Percentiles rank a stretch among this genome's conserved stretches.
Evolutionary conservation across 30 jellyfish, hydroid and myxozoan genomes (phyloP).

Genomic region (Pseudorhiza aurosa): DNA sequence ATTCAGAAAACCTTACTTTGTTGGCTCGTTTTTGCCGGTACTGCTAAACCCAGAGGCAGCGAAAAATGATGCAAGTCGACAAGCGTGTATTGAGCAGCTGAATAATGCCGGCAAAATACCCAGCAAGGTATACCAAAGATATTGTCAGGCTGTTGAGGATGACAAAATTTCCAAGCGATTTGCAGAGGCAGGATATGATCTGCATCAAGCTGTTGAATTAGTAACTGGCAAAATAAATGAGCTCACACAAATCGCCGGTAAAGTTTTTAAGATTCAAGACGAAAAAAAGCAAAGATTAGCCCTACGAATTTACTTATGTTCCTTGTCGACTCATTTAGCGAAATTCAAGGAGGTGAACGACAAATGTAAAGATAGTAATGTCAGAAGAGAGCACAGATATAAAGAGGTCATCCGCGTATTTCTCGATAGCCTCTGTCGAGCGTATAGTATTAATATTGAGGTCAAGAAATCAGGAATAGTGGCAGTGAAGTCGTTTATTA

Average conservation of each 20-base stretch:
- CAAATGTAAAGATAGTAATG: background rate
- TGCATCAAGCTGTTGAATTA: slow-evolving; percentile 2
- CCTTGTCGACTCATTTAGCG: slow-evolving; percentile 17
- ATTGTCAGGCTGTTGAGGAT: slow-evolving; percentile 26
- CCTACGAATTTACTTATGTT: slow-evolving; percentile 20
- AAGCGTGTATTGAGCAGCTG: slow-evolving; percentile 27
- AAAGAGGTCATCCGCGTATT: background rate
- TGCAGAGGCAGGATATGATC: background rate
- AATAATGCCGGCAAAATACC: slow-evolving; percentile 50
- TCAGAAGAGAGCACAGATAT: background rate
- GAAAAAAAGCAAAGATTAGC: slow-evolving; percentile 10
- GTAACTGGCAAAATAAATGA: slow-evolving; percentile 21
- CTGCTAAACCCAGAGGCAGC: slow-evolving; percentile 45
- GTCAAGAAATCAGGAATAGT: background rate
- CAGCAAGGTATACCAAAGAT: slow-evolving; percentile 8
- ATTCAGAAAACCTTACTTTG: slow-evolving; percentile 39
- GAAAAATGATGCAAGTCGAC: slow-evolving; percentile 22
- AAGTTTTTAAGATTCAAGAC: background rate
- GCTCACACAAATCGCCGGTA: slow-evolving; percentile 16
- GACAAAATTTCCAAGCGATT: background rate
- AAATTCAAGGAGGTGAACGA: background rate
- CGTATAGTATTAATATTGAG: background rate
- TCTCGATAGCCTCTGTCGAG: slow-evolving; percentile 43
- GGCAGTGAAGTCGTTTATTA: background rate
- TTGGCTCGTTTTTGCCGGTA: slow-evolving; percentile 63